Evolutionary conservation across 2,797 vertebrate genomes (phyloP), one percentile per base, ranked within the genome.

Genomic region (Melanotaenia nigrans): DNA sequence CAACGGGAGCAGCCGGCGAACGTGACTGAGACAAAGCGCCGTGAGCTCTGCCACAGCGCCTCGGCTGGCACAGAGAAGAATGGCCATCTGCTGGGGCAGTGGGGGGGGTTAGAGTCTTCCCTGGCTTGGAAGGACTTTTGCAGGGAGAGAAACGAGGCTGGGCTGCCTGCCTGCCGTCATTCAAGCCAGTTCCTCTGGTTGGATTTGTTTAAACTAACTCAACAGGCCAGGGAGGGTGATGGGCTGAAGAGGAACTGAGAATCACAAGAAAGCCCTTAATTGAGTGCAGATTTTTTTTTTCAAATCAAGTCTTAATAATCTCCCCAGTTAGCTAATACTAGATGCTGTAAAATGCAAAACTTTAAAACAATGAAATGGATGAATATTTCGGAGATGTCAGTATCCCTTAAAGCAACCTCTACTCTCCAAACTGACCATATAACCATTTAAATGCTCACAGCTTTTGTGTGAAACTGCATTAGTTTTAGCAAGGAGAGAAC

Each of bases 1-100:
- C 71, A 0, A 77, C 47, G 71, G 79, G 84, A 87, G 87, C 89
- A 85, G 85, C 78, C 68, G 84, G 85, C n/a, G 79, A 89, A 87
- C 73, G 84, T 76, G 88, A 85, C 85, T 78, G 81, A 86, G 89
- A 92, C 91, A 89, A 85, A 92, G 83, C 68, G 62, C 71, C 82
- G 60, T n/a, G 80, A 87, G 87, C 77, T 69, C 77, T 54, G 82
- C 79, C 84, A 85, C 78, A 72, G 77, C 5, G 74, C 61, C 85
- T 83, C 69, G 35, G 81, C 74, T 89, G 89, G 85, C 85, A 60
- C 42, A 12, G 80, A 81, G 85, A 82, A 35, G 65, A 68, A 62
- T 33, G 49, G 65, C 93, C 93, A 94, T 94, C 93, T 95, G 93
- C 85, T 59, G 68, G 45, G 75, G 75, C 64, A 60, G 67, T 24